Evolutionary conservation across 2,888 invertebrate genomes (phyloP), one percentile per base, ranked within the genome.

Genomic region (Pyrrhosoma nymphula): DNA sequence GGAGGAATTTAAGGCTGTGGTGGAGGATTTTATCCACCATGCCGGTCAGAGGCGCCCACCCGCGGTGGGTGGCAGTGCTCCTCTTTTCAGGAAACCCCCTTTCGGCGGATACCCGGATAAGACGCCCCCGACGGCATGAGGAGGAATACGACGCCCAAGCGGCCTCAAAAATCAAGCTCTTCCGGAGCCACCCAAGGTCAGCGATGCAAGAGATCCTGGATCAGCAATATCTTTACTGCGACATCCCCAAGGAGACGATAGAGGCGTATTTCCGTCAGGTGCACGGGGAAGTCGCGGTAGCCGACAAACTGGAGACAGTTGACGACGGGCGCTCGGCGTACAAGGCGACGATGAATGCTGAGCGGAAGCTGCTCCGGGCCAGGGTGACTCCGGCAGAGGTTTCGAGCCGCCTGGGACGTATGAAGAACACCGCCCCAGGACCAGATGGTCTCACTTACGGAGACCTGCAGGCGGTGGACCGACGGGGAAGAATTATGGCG

Each of bases 361-460:
- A 88, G 47, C 47, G 55, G 47, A 55, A 88, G 47, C 39, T 2
- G 26, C 88, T 88, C 88, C 35, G 20, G 39, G 8, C 20, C 12
- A 93, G 95, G 10, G 95, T 96, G 95, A 47, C 95, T 10, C 14
- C 60, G 18, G 82, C 60, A 12, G 95, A 96, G 75, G 96, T 96
- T 2, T 39, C 20, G 0, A 0, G 8, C 4, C 35, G 95, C 23
- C 90, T 95, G 55, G 12, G n/a, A 0, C 82, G 95, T 23, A 30
- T 56, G n/a, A 95, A 95, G 63, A 96, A 96, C 95, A 96, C 96
- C 4, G 96, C 96, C 26, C 96, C 96, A 0, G 96, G 96, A 0
- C 95, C 95, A 2, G 96, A 96, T 95, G 95, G 95, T 47, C 23
- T 96, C 60, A 90, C 75, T 10, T 96, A 96, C 95, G 20, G 47